phyloP scores from a whole-genome alignment of 2,888 invertebrate species.

The Hydrotaea cyrtoneurina region DNA sequence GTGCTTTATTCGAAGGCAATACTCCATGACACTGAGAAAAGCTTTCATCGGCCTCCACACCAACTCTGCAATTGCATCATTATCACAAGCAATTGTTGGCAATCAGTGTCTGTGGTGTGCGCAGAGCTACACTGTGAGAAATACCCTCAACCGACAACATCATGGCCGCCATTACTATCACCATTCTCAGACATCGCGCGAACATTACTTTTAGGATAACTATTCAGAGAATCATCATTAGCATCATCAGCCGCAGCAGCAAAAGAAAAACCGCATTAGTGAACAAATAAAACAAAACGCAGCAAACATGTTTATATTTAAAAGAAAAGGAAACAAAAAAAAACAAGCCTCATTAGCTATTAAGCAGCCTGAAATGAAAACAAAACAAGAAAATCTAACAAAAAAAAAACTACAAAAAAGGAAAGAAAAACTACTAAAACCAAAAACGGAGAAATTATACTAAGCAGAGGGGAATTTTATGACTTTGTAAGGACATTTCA shows the following conservation, averaged over 20 bases:
- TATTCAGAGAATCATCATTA: constrained; percentile 19
- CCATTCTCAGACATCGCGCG: constrained; percentile 56
- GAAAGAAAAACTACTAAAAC: constrained; percentile 27
- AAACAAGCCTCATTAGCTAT: constrained; percentile 34
- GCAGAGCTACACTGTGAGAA: constrained; percentile 64
- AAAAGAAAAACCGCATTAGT: constrained; percentile 28
- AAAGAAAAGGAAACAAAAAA: background rate
- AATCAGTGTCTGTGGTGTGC: constrained; percentile 63
- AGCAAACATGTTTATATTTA: constrained; percentile 28
- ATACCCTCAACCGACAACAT: background rate
- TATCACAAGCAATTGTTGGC: constrained; percentile 64
- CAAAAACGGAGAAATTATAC: constrained; percentile 1
- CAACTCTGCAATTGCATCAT: constrained; percentile 62
- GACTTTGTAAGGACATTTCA: background rate
- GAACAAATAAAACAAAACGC: constrained; percentile 22
- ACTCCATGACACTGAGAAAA: constrained; percentile 81
- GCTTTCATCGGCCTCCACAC: constrained; percentile 63
- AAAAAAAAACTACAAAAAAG: background rate
- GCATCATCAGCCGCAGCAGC: constrained; percentile 37
- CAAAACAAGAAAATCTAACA: constrained; percentile 2
- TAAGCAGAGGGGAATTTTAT: background rate
- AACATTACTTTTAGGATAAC: constrained; percentile 42
- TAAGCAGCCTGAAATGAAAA: constrained; percentile 33
- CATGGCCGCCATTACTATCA: constrained; percentile 40
- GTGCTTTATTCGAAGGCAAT: constrained; percentile 81